Base-by-base conservation (phyloP, 2,888 invertebrate genomes). In the Papilio gigon region DNA sequence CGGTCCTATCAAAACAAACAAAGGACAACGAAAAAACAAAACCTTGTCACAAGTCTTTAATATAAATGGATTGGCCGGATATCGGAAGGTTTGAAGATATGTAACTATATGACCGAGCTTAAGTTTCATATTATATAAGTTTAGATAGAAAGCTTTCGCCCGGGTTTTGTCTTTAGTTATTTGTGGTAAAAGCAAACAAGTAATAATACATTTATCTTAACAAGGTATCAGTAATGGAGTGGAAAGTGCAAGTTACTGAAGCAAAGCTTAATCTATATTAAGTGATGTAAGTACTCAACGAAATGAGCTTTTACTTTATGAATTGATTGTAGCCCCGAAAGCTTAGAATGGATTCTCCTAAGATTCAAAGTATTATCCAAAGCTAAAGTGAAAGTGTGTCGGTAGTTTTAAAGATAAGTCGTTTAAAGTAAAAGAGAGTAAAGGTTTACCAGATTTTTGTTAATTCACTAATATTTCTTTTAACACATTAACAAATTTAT, bases 141-240 rank as follows among this genome's bases (percentile, higher is more conserved):
- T 33, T 33, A 33, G 8, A 11, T 6, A 35, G 33, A 6, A 11
- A 35, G 33, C 11, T 35, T n/a, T 35, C 11, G 33, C 33, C 11
- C 11, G 33, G 4, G 11, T 35, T 35, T 8, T 35, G 0, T 35
- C 0, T 40, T 40, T n/a, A 14, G 4, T 40, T 40, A 40, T 40
- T n/a, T 40, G 5, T 40, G n/a, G 40, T 40, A n/a, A 40, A 40
- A 14, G 3, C n/a, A n/a, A 40, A n/a, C 40, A n/a, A 40, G n/a
- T 9, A 56, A 27, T 27, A 53, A 53, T 30, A 17, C 30, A 30
- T 56, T 56, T 30, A 56, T 56, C 27, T 56, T 30, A 53, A 30
- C 17, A 56, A 56, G 53, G n/a, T 50, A 53, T 53, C 53, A n/a
- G 30, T 56, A 56, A 56, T 56, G 53, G 53, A 56, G 53, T 56